Base-by-base conservation (phyloP, 2,888 invertebrate species). In the Vandiemenella viatica region DNA sequence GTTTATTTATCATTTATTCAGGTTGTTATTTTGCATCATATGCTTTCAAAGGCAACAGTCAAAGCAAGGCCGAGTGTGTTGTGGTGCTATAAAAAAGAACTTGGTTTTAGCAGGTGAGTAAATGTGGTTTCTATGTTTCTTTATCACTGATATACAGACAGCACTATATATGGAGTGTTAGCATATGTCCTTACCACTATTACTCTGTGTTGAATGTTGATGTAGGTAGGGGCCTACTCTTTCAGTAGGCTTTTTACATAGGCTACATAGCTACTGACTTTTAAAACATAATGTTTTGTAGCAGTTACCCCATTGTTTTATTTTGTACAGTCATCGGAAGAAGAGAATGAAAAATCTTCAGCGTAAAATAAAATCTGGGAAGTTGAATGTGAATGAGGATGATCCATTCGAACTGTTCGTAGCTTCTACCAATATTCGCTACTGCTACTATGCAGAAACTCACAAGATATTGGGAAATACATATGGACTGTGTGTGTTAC, bases 71-170 rank as follows among this genome's bases (percentile, higher is more conserved):
- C 97, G 0, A 83, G 84, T 40, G 92, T 99, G 1, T 69, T 98
- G 8, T 98, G 98, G 98, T 98, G 98, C 65, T 98, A 98, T 67
- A 99, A 98, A 60, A 76, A 96, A 79, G 89, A 92, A 63, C 79
- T 91, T 58, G 88, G 87, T 20, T 89, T 90, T 56, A 86, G 84
- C 68, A 86, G 84, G 84, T 81, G 66, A 6, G 46, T 20, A 50
- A 32, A n/a, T 43, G 26, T 6, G 5, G 13, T 23, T 8, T 45
- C 16, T 6, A 18, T n/a, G n/a, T n/a, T n/a, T n/a, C n/a, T n/a
- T n/a, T n/a, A n/a, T n/a, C n/a, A n/a, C n/a, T n/a, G n/a, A n/a
- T n/a, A n/a, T n/a, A n/a, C n/a, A n/a, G n/a, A n/a, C n/a, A n/a
- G n/a, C n/a, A n/a, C n/a, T n/a, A n/a, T n/a, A n/a, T n/a, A n/a